Evolutionary conservation across 1,140 invertebrate genomes (phyloP).

Genomic region (Pseudomyrmex cubaensis): DNA sequence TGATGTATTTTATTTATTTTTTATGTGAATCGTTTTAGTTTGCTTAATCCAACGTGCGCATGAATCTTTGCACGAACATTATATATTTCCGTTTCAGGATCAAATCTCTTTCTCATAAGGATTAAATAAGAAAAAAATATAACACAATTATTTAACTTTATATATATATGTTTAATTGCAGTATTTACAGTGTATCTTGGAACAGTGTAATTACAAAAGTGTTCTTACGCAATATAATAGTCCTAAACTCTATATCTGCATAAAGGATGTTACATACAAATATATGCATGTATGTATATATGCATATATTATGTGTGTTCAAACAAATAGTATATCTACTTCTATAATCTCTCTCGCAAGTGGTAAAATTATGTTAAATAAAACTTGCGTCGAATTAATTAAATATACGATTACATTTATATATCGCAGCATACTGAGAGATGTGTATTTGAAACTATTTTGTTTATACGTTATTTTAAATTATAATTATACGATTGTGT

Average conservation of each 20-base stretch:
- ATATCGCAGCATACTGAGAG: constrained; percentile 8
- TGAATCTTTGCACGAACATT: not conserved
- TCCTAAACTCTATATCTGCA: constrained; percentile 30
- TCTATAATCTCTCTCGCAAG: constrained; percentile 24
- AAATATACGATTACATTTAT: constrained; percentile 37
- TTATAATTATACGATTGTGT: constrained; percentile 32
- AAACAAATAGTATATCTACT: constrained; percentile 30
- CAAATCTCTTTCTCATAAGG: not conserved
- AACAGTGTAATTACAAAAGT: constrained; percentile 72
- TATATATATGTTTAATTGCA: constrained; percentile 68
- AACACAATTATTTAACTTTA: constrained; percentile 46
- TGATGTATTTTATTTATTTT: too few species aligned
- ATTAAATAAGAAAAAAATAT: constrained; percentile 1
- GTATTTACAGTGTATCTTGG: constrained; percentile 74
- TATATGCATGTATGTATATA: not conserved
- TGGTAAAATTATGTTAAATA: constrained; percentile 43
- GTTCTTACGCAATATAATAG: constrained; percentile 41
- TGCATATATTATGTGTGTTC: constrained; percentile 9
- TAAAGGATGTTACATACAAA: not conserved
- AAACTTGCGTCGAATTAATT: constrained; percentile 38
- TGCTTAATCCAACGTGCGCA: too few species aligned
- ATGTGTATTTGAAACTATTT: not conserved
- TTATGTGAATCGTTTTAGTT: too few species aligned
- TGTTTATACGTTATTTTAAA: constrained; percentile 25
- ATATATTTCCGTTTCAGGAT: not conserved